Conservation (phyloP, 2,888 invertebrate genomes). For the Macrophya alboannulata region DNA sequence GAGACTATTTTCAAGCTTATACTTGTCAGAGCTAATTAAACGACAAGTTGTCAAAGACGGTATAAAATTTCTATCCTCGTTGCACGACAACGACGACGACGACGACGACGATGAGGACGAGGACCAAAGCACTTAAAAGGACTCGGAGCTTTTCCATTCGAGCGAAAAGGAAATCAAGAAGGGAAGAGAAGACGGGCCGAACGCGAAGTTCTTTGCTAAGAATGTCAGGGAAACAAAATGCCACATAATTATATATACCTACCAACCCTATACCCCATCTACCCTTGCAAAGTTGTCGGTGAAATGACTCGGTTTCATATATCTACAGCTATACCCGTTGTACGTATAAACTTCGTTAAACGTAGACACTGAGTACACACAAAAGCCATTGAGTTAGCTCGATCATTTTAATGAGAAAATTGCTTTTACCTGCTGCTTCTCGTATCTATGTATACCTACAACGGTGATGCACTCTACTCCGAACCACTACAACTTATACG, state of each 20-base stretch:
- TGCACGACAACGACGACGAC: neutral
- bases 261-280: neutral
- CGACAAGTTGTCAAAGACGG: conserved; percentile 6
- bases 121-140: conserved; percentile 35
- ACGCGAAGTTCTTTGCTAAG: conserved; percentile 12
- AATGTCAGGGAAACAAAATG: conserved; percentile 18
- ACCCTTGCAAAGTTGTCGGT: neutral
- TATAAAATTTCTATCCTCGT: conserved; percentile 24
- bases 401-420: conserved; percentile 50
- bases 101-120: neutral
- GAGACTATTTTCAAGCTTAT: conserved; percentile 28
- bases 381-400: conserved; percentile 3
- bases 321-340: neutral
- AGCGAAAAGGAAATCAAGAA: conserved; percentile 2
- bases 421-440: conserved; percentile 20
- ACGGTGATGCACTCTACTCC: conserved; percentile 5
- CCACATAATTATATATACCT: conserved; percentile 18
- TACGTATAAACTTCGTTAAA: conserved; percentile 30
- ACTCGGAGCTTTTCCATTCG: conserved; percentile 39
- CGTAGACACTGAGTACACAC: conserved; percentile 15
- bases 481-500: neutral
- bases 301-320: conserved; percentile 1
- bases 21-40: conserved; percentile 31
- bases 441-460: neutral
- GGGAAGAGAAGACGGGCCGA: neutral